Percentiles rank a stretch among this genome's conserved stretches.
These are phyloP conservation scores for Grantiella picta DNA, from an alignment of 2,113 vertebrate species.

Conservation along the genomic window DNA sequence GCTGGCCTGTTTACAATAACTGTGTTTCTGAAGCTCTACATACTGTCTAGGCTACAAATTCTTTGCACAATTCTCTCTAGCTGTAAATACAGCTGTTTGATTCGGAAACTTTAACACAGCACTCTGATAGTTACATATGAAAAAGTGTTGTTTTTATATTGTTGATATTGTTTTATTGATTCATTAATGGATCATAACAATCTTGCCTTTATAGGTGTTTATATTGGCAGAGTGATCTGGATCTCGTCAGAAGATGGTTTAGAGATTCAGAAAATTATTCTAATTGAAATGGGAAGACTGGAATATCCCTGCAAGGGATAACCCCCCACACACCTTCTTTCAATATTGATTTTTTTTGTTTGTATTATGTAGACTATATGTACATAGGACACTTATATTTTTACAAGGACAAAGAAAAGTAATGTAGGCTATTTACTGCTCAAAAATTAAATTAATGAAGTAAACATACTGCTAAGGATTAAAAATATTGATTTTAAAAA, in stretches of 20 bases:
- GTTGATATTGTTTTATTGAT: not conserved
- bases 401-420: not conserved
- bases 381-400: not conserved
- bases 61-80: not conserved
- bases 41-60: not conserved
- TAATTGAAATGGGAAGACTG: not conserved
- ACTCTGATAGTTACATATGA: not conserved
- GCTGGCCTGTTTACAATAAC: not conserved
- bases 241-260: not conserved
- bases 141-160: not conserved
- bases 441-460: not conserved
- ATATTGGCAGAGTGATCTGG: not conserved
- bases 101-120: not conserved
- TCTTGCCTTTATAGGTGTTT: not conserved
- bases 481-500: not conserved
- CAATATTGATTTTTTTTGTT: not conserved
- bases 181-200: not conserved
- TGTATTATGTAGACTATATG: not conserved
- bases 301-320: not conserved
- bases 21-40: not conserved
- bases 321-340: accelerated
- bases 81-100: not conserved
- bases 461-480: not conserved
- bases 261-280: not conserved
- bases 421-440: not conserved